phyloP scores from a whole-genome alignment of 1,140 invertebrate genomes.

The Steinernema feltiae region DNA sequence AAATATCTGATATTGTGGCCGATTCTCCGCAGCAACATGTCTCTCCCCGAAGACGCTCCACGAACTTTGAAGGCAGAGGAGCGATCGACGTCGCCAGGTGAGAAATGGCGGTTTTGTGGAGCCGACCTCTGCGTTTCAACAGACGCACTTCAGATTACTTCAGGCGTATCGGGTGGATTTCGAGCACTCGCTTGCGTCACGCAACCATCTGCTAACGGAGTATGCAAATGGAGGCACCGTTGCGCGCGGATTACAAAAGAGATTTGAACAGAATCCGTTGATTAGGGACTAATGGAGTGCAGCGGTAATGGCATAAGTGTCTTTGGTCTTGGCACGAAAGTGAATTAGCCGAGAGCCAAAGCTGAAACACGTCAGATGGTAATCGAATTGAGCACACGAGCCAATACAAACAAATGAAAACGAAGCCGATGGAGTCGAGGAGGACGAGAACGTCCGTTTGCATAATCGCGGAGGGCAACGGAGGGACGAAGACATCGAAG shows the following conservation, averaged over 20 bases:
- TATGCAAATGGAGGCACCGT: too few species aligned
- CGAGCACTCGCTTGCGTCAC: too few species aligned
- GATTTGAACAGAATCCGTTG: neutral
- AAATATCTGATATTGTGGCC: neutral
- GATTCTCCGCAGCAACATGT: too few species aligned
- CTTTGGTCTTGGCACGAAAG: neutral
- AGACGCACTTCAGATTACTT: too few species aligned
- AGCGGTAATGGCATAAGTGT: neutral
- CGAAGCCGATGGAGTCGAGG: slow-evolving; percentile 3
- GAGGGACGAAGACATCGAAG: neutral
- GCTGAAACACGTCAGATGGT: neutral
- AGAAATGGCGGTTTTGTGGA: too few species aligned
- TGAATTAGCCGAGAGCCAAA: neutral
- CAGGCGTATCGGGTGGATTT: too few species aligned
- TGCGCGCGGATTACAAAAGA: too few species aligned
- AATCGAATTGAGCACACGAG: slow-evolving; percentile 10
- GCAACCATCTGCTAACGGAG: too few species aligned
- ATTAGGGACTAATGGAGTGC: neutral
- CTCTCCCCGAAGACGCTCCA: too few species aligned
- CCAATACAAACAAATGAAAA: slow-evolving; percentile 9
- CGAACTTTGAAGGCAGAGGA: too few species aligned
- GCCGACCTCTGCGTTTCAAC: too few species aligned
- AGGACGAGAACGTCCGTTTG: neutral
- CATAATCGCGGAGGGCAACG: neutral
- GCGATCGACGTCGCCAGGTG: too few species aligned